Evolutionary conservation across 2,113 vertebrate species (phyloP), one percentile per base, ranked within the genome.

Genomic region (Archilochus colubris): DNA sequence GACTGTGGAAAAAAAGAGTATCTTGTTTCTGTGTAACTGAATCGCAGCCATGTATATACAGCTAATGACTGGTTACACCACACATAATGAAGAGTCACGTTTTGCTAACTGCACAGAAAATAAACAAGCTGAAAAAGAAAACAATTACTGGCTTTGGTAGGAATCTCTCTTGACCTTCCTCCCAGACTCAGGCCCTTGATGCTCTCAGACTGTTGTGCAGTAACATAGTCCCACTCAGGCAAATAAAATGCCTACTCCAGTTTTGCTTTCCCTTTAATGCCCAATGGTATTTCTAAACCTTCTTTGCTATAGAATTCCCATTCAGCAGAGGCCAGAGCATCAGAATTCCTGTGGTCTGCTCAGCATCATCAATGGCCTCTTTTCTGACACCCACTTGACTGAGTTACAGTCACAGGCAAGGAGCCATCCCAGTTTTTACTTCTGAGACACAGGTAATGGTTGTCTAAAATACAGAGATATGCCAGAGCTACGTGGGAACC

Each of bases 91-190:
- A 84, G 62, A 95, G 94, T 82, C 93, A 95, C 40, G 7, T 95
- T 97, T 90, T 95, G 82, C 87, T 96, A 96, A 94, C 85, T 94
- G 93, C 95, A 88, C 4, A 81, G 64, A 89, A 96, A 95, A 96
- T 90, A 97, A 97, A 96, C 94, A 95, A 95, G 72, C 59, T 80
- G 50, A 94, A 93, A 92, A 95, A 50, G 36, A 94, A 96, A 95
- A 89, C 64, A 83, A 83, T 95, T 95, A 88, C 64, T 70, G 91
- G 48, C 91, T 93, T 91, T 88, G 40, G 48, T 77, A 75, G 64
- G 88, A 83, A 86, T 95, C 89, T 86, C 79, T 75, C 77, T 44
- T 79, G 80, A 92, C 91, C 62, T 66, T 64, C 30, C 27, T 91
- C 66, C 62, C 83, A 40, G 68, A 81, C 73, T 68, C 69, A 72